These are phyloP conservation scores for Menura novaehollandiae DNA, from an alignment of 2,113 vertebrate genomes.

Conservation along the genomic window DNA sequence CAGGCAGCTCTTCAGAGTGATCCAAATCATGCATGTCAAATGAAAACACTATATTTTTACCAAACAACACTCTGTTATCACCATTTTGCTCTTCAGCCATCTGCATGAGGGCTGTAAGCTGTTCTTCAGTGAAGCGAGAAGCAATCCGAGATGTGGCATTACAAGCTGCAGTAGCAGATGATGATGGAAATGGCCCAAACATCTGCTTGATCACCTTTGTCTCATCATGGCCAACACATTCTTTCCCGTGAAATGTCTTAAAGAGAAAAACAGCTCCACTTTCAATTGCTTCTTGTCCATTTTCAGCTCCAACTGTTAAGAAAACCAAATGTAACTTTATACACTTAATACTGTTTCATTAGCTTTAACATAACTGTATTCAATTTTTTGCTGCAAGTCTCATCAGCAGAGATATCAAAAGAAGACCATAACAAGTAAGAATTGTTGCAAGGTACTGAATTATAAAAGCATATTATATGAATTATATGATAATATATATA, in stretches of 20 bases:
- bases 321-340: slow-evolving; percentile 26
- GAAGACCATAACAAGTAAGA: background rate
- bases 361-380: background rate
- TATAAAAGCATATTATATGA: too few relatives aligned
- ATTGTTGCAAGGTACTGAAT: background rate
- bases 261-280: slow-evolving; percentile 91
- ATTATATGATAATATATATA: too few relatives aligned
- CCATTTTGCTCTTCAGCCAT: slow-evolving; percentile 65
- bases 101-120: slow-evolving; percentile 78
- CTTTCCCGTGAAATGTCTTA: slow-evolving; percentile 86
- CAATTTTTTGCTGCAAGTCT: background rate
- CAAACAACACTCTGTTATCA: slow-evolving; percentile 72
- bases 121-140: slow-evolving; percentile 75
- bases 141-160: slow-evolving; percentile 77
- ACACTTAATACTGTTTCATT: background rate
- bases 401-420: background rate
- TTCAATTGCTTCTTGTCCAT: slow-evolving; percentile 87
- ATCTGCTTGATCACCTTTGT: slow-evolving; percentile 90
- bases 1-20: slow-evolving; percentile 78
- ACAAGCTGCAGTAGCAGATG: slow-evolving; percentile 83
- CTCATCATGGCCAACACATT: slow-evolving; percentile 86
- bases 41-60: slow-evolving; percentile 88
- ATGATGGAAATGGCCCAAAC: slow-evolving; percentile 93
- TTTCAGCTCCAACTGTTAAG: slow-evolving; percentile 85
- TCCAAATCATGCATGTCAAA: slow-evolving; percentile 90